Percentiles rank a stretch among this genome's conserved stretches.
Evolutionary conservation across 2,797 vertebrate genomes (phyloP).

Genomic region (Choloepus didactylus): DNA sequence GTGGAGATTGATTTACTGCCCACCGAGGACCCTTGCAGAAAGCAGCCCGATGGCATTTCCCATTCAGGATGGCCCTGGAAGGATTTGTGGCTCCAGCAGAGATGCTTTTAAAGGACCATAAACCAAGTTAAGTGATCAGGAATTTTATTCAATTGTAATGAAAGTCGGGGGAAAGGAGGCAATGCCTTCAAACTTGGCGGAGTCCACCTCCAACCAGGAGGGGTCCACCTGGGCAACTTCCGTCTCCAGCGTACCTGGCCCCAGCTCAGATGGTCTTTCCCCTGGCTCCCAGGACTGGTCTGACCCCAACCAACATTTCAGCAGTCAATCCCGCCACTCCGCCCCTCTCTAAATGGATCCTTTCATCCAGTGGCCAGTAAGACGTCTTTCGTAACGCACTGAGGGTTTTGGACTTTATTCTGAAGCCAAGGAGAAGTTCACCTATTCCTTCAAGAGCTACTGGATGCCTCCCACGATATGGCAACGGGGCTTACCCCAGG

Average conservation of each 20-base stretch:
- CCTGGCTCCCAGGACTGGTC: background rate
- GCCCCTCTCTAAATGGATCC: background rate
- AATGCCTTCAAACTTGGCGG: background rate
- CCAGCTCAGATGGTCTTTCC: background rate
- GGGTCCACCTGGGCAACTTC: background rate
- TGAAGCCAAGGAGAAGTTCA: background rate
- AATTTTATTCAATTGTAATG: slow-evolving; percentile 51
- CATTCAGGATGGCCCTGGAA: slow-evolving; percentile 21
- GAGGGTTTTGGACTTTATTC: background rate
- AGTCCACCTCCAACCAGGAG: background rate
- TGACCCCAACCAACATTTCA: background rate
- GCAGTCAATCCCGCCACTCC: background rate
- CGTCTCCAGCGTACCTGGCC: background rate
- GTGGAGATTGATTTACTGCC: slow-evolving; percentile 6
- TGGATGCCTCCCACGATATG: no score
- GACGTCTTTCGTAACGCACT: rapidly evolving
- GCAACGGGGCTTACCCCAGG: no score
- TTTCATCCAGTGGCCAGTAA: background rate
- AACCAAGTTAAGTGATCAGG: slow-evolving; percentile 49
- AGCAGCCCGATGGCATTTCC: background rate
- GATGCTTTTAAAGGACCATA: slow-evolving; percentile 39
- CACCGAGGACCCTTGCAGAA: background rate
- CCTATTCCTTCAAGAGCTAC: background rate
- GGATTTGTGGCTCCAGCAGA: slow-evolving; percentile 57
- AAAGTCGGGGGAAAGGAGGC: background rate